A percentile compares a stretch with the other conserved stretches of the same genome.
phyloP scores from a whole-genome alignment of 2,888 invertebrate genomes.

The Brachycybe producta region DNA sequence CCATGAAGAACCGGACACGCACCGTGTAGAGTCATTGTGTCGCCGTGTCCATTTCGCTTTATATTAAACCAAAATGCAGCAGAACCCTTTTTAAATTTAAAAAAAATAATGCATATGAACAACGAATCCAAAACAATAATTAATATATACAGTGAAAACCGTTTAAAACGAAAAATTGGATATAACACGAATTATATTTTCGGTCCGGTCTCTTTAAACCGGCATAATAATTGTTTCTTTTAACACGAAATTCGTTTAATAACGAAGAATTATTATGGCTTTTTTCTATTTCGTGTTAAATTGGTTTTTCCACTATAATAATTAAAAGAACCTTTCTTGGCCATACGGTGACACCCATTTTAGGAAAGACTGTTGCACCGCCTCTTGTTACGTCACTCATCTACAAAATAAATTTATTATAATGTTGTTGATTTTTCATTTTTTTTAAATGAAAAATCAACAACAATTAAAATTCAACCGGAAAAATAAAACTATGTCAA shows the following conservation, averaged over 20 bases:
- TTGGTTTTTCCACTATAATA: no score
- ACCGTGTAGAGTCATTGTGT: constrained; percentile 37
- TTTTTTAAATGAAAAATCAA: no score
- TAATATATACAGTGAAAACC: constrained; percentile 5
- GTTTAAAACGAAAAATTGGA: no score
- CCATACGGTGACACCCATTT: constrained; percentile 26
- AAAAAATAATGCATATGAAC: neutral
- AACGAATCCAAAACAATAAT: neutral
- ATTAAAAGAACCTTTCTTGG: constrained; percentile 22
- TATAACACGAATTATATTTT: no score
- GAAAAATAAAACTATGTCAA: neutral
- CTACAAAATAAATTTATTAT: constrained; percentile 14
- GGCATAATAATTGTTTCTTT: neutral
- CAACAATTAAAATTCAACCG: neutral
- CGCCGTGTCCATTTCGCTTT: constrained; percentile 33
- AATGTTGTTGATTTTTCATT: neutral
- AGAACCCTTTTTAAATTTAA: constrained; percentile 27
- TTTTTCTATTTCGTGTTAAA: no score
- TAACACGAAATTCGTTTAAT: neutral
- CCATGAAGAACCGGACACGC: constrained; percentile 40
- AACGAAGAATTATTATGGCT: no score
- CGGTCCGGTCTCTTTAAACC: neutral
- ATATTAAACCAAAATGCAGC: constrained; percentile 39
- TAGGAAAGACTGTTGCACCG: constrained; percentile 30
- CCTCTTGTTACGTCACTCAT: constrained; percentile 26